Base-by-base conservation (phyloP, 2,888 invertebrate genomes). In the Cantharis lateralis region DNA sequence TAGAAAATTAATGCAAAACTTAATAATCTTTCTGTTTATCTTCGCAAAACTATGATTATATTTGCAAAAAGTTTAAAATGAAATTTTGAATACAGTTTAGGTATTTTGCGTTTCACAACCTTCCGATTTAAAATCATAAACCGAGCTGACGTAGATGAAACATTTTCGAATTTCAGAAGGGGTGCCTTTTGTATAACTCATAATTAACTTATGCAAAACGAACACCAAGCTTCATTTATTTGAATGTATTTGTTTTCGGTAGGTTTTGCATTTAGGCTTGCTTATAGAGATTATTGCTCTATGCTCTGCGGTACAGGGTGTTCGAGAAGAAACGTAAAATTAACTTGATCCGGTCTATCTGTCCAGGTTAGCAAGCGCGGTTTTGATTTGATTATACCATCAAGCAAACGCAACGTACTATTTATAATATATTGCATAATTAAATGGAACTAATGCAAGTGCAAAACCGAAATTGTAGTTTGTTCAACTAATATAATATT, bases 171-270 rank as follows among this genome's bases (percentile, higher is more conserved):
- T 15, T 16, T 70, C 13, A 20, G 71, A 61, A 61, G 24, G 75
- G 72, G 76, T 75, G 80, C 74, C 81, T 77, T 83, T 80, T 82
- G 84, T 84, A 85, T 85, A 85, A 85, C 84, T 85, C 85, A 85
- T 85, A 86, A 86, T 85, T 85, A 85, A 85, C 84, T 85, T 85
- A 84, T 85, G 85, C 83, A 85, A 85, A 79, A 80, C 78, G 78
- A 76, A 79, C 78, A 78, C 77, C 77, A 78, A 62, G 68, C 68
- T 66, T 73, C 69, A 74, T 75, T 77, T 70, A 71, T 69, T 73
- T 77, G 64, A 61, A 72, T 62, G 26, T 71, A 76, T 69, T 75
- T 79, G 75, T 72, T 72, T 79, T 77, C 72, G 76, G 64, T 62
- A 74, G 72, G 68, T 76, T 77, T 79, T 75, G 75, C 72, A 78